Conservation (phyloP, 2,113 vertebrate genomes). For the Chauna torquata region DNA sequence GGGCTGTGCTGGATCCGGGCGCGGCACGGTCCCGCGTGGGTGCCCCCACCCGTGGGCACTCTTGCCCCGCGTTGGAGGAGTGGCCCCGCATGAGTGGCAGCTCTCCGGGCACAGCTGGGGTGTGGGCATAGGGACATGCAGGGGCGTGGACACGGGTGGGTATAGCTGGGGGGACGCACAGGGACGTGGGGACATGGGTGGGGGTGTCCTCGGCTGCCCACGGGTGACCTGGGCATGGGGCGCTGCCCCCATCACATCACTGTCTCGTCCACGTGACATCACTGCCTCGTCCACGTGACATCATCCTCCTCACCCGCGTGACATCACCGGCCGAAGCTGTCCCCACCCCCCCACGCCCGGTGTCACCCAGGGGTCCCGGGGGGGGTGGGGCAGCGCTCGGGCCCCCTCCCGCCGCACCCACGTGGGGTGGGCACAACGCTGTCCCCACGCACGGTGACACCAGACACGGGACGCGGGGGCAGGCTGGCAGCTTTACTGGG, state of each 20-base stretch:
- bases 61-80: neutral
- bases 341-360: no score
- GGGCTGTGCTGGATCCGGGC: neutral
- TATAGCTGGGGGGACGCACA: neutral
- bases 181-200: neutral
- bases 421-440: no score
- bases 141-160: neutral
- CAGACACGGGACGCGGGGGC: neutral
- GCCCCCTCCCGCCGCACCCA: neutral
- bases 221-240: no score
- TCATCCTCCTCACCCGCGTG: accelerated
- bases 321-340: neutral
- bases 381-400: no score
- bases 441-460: neutral
- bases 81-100: no score
- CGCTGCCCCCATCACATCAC: neutral
- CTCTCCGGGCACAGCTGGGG: no score
- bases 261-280: accelerated
- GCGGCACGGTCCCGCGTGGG: neutral
- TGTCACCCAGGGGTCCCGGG: neutral
- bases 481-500: neutral
- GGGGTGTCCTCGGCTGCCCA: no score
- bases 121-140: no score
- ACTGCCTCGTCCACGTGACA: accelerated
- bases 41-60: neutral